Evolutionary conservation across 2,113 vertebrate genomes (phyloP).

Genomic region (Platichthys flesus): DNA sequence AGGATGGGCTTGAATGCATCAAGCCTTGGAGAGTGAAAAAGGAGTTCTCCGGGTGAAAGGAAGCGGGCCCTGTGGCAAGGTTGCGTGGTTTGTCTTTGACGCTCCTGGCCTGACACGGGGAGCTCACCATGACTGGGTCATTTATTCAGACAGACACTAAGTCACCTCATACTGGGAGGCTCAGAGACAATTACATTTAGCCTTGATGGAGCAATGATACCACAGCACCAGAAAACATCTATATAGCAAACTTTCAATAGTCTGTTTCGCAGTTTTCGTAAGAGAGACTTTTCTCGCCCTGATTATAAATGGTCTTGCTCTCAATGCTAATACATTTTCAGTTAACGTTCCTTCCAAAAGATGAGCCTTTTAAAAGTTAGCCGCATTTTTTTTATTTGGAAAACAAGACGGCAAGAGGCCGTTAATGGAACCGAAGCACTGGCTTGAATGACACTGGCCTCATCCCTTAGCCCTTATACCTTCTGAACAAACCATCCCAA

Average conservation of each 20-base stretch:
- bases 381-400: not conserved
- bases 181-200: constrained; percentile 58
- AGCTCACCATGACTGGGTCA: constrained; percentile 77
- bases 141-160: constrained; percentile 70
- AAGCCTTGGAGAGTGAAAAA: constrained; percentile 58
- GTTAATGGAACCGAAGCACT: not conserved
- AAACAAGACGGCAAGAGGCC: not conserved
- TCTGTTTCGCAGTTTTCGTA: not conserved
- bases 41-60: constrained; percentile 67
- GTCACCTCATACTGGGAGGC: constrained; percentile 48
- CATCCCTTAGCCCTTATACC: constrained; percentile 16
- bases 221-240: constrained; percentile 37
- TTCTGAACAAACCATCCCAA: constrained; percentile 50
- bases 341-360: constrained; percentile 18
- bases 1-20: constrained; percentile 60
- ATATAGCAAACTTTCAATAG: constrained; percentile 35
- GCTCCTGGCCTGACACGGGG: constrained; percentile 56
- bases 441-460: constrained; percentile 25
- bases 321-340: constrained; percentile 35
- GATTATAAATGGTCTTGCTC: not conserved
- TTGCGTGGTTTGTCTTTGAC: constrained; percentile 66
- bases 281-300: not conserved
- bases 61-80: constrained; percentile 62
- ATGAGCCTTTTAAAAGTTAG: constrained; percentile 3
- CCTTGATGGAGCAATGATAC: constrained; percentile 55